Conservation (phyloP, 2,888 invertebrate species). For the Lapara coniferarum region DNA sequence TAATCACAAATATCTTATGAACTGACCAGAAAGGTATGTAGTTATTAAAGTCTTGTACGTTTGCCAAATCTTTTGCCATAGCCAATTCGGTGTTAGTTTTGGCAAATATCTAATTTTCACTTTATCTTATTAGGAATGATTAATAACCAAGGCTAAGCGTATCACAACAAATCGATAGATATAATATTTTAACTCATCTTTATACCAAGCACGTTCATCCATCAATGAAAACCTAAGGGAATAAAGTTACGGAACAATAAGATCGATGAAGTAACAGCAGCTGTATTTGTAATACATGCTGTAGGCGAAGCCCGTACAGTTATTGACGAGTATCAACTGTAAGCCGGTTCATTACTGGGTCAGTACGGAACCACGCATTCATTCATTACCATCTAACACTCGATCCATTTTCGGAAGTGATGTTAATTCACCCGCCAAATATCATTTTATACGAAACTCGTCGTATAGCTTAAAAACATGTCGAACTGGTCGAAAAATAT, state of each 20-base stretch:
- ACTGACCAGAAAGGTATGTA: not conserved
- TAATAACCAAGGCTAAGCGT: not conserved
- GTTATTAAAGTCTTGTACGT: not conserved
- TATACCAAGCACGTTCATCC: no score
- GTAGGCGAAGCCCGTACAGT: constrained; percentile 7
- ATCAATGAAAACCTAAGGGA: not conserved
- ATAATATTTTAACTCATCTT: no score
- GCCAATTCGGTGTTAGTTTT: not conserved
- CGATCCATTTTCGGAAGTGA: constrained; percentile 41
- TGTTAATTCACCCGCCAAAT: constrained; percentile 16
- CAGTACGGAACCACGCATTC: constrained; percentile 36
- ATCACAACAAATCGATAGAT: no score
- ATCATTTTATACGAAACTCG: not conserved
- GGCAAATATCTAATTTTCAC: not conserved
- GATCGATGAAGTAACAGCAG: not conserved
- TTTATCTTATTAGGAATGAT: not conserved
- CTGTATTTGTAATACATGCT: not conserved
- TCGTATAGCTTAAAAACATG: not conserved
- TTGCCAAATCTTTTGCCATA: not conserved
- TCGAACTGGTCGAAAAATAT: not conserved
- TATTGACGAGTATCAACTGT: constrained; percentile 11
- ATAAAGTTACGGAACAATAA: not conserved
- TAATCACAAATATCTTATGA: not conserved
- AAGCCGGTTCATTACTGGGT: constrained; percentile 22
- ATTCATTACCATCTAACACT: constrained; percentile 40